These are phyloP conservation scores for Celastrina argiolus DNA, from an alignment of 2,888 invertebrate genomes.

Conservation along the genomic window DNA sequence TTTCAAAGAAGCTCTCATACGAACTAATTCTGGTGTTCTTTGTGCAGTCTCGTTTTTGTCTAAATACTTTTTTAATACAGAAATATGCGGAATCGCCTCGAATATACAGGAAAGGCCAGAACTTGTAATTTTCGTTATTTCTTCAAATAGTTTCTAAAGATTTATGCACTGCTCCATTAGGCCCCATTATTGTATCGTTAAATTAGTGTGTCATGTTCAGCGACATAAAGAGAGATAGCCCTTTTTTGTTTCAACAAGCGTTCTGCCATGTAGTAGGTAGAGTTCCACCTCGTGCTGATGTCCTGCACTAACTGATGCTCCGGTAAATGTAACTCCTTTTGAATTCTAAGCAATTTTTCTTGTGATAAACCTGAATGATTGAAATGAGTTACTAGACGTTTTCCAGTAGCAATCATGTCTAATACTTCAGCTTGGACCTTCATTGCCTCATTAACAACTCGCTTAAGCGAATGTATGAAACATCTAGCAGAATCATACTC, in stretches of 20 bases:
- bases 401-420: conserved; percentile 35
- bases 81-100: conserved; percentile 34
- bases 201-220: conserved; percentile 31
- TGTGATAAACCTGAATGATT: conserved; percentile 32
- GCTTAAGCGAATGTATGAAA: conserved; percentile 40
- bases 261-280: conserved; percentile 36
- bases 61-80: conserved; percentile 30
- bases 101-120: conserved; percentile 37
- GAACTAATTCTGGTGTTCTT: conserved; percentile 26
- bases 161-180: conserved; percentile 36
- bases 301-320: conserved; percentile 39
- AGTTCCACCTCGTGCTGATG: conserved; percentile 36
- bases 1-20: conserved; percentile 25
- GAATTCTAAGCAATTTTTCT: conserved; percentile 32
- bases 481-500: conserved; percentile 38
- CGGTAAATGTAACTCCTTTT: conserved; percentile 39
- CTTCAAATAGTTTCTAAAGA: conserved; percentile 38
- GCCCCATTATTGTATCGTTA: conserved; percentile 33
- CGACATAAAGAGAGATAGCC: conserved; percentile 35
- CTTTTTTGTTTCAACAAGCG: conserved; percentile 36
- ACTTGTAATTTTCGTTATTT: conserved; percentile 39
- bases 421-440: conserved; percentile 37
- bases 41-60: conserved; percentile 28
- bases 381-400: conserved; percentile 38
- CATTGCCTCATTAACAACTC: conserved; percentile 36